Evolutionary conservation across 1,140 invertebrate genomes (phyloP), one percentile per base, ranked within the genome.

Genomic region (Drosophila baimaii): DNA sequence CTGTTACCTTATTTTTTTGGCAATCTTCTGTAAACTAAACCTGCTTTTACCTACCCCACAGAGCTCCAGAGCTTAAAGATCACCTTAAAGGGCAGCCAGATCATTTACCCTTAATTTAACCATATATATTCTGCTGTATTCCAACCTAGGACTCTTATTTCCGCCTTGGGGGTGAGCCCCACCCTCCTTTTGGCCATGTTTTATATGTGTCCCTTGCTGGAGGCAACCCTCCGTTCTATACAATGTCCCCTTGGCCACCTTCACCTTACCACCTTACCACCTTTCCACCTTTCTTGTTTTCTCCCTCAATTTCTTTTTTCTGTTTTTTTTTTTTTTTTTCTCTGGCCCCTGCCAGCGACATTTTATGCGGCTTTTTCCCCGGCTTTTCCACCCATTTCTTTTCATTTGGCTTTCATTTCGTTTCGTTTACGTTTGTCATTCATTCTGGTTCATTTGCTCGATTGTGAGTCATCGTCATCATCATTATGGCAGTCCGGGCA

Each of bases 391-490:
- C n/a, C 21, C 46, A 33, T 47, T 64, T 51, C 39, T 39, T 75
- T 74, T 64, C 70, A 63, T 75, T 74, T 75, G 68, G 47, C 33
- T 70, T 70, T 82, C 55, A 43, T 66, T 79, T 73, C 55, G 56
- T 65, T 81, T 79, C 74, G 44, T 74, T 74, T 79, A 55, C 55
- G 77, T 77, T 90, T 89, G 68, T 88, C 63, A 79, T 90, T 84
- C 74, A 79, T 84, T 90, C 79, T 84, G 85, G 78, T 89, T 89
- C 88, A 90, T 90, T 91, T 90, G 79, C 81, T 79, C 79, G 57
- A 90, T 90, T 90, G 89, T 90, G 78, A 77, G 86, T 91, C 70
- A 76, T 61, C 64, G 63, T 62, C 51, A 59, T 64, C 41, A 71
- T 64, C 65, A 47, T 64, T 54, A 54, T 35, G 2, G 51, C 51